Evolutionary conservation across 2,797 vertebrate genomes (phyloP).

Genomic region (Pseudocheirus occidentalis): DNA sequence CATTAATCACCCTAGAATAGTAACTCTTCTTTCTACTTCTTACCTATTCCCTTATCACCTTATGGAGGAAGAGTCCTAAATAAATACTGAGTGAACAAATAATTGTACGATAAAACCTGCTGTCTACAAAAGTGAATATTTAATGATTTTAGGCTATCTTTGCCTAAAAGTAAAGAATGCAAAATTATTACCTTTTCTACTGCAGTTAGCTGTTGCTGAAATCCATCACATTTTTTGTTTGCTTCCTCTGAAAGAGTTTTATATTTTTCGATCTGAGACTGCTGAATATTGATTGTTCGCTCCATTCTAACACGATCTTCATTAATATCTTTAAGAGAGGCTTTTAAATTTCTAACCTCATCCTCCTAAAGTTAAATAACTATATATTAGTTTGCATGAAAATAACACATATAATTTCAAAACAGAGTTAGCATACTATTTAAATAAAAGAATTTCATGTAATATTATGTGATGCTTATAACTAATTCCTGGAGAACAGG

Average conservation of each 20-base stretch:
- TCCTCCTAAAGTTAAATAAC: slow-evolving; percentile 88
- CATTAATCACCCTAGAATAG: not conserved
- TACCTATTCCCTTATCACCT: not conserved
- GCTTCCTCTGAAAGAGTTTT: slow-evolving; percentile 89
- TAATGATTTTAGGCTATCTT: not conserved
- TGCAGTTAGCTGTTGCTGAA: slow-evolving; percentile 89
- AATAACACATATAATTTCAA: slow-evolving; percentile 26
- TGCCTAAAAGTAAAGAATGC: slow-evolving; percentile 43
- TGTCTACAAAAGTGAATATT: not conserved
- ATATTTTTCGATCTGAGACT: slow-evolving; percentile 92
- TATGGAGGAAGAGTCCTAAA: not conserved
- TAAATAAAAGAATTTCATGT: slow-evolving; percentile 15
- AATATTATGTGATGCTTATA: slow-evolving; percentile 35
- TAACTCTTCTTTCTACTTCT: not conserved
- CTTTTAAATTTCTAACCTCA: slow-evolving; percentile 88
- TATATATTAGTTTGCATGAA: slow-evolving; percentile 33
- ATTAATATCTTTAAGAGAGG: slow-evolving; percentile 89
- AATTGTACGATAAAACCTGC: slow-evolving; percentile 15
- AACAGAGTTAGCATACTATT: slow-evolving; percentile 6
- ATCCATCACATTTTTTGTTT: slow-evolving; percentile 86
- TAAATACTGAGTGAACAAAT: slow-evolving; percentile 24
- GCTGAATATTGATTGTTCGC: slow-evolving; percentile 86
- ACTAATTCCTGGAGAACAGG: slow-evolving; percentile 12
- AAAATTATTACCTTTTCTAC: slow-evolving; percentile 89
- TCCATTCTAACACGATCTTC: slow-evolving; percentile 89